Base-by-base conservation (phyloP, 2,113 vertebrate genomes). In the Excalfactoria chinensis region DNA sequence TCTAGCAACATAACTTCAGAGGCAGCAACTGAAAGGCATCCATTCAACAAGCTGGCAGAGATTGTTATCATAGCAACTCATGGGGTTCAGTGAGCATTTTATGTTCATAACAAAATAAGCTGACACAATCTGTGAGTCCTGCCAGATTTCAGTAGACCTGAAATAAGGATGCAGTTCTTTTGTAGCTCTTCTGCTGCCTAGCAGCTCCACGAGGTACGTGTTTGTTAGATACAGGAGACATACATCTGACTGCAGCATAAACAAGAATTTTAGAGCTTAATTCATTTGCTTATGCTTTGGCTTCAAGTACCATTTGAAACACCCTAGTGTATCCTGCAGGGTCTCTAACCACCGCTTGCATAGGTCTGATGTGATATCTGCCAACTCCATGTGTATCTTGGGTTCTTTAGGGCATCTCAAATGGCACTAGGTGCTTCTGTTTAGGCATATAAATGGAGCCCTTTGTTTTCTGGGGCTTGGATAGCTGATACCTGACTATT, bases 1-100 rank as follows among this genome's bases (percentile, higher is more conserved):
- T 76, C 59, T 59, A 87, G 78, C 81, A 74, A 48, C 51, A 37
- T 74, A 84, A 81, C 86, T 91, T 91, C 83, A 58, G 93, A 84
- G 68, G 86, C 86, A 94, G 86, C 67, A 70, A 58, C 93, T 94
- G 93, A 96, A 95, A 96, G 85, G 91, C 92, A 91, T 79, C 89
- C 68, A 87, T 94, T 96, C 92, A 95, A 91, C 86, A 72, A 93
- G 84, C 86, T 94, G 88, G 91, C 94, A 93, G 93, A 92, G 94
- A 92, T 94, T 49, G 77, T 90, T 87, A 92, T 95, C 95, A 30
- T 81, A 80, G 90, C 77, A 86, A 84, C 89, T 95, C 89, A 26
- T 30, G 78, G 78, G 89, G 89, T 90, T 89, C 95, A 93, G 79
- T 48, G 87, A 89, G 89, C 93, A 91, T 89, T 92, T 41, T 74